Evolutionary conservation across 2,113 vertebrate genomes (phyloP), one percentile per base, ranked within the genome.

Genomic region (Atractosteus spatula): DNA sequence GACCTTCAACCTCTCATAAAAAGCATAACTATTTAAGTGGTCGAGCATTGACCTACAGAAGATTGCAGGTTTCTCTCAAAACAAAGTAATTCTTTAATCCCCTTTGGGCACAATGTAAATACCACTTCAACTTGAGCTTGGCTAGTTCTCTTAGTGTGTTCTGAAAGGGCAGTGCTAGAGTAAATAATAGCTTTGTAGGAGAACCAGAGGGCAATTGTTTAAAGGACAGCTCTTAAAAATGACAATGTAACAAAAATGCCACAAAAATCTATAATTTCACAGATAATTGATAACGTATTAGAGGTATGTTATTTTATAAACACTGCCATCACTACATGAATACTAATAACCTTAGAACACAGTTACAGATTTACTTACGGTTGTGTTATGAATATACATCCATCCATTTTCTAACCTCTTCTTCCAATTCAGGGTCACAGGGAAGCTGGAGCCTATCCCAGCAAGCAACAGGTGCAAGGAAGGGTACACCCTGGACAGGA

Each of bases 1-100:
- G n/a, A 59, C 42, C 71, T 55, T 41, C 63, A 51, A 13, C 29
- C 43, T 41, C 57, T 43, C 54, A 4, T 41, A 41, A 47, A 54
- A 63, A 76, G 57, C n/a, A 55, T 11, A 45, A 54, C 3, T 11
- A 3, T 42, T 55, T n/a, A 51, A 69, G 47, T 0, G n/a, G 55
- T 45, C 72, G 47, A 47, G 51, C 66, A 43, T 45, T 72, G 72
- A 74, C 72, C 76, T 74, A 41, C 44, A 3, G 61, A 14, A 65
- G 61, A 68, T 72, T 72, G 73, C 69, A 65, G 66, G 16, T 68
- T 54, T 62, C 73, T 73, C 62, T 59, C 55, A 56, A 68, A 71
- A 78, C 76, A 65, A 74, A 66, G 64, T 65, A 17, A 78, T 67
- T 71, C 45, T 56, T 55, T 63, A 56, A 71, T 59, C 59, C 75